Conservation (phyloP, 2,797 vertebrate genomes). For the Todus mexicanus region DNA sequence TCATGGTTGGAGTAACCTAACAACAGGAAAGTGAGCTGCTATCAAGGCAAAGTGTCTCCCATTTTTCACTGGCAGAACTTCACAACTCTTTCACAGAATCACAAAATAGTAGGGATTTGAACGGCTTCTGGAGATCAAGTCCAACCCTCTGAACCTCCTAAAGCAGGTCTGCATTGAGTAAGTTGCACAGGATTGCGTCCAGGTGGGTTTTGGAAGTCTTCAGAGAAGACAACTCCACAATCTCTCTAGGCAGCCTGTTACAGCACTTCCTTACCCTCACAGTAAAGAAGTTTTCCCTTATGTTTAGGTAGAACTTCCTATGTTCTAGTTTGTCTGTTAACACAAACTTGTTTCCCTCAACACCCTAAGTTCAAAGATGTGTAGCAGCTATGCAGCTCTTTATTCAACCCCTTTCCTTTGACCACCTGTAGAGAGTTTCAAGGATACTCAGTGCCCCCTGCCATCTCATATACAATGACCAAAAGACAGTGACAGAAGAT, state of each 20-base stretch:
- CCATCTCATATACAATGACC: not conserved
- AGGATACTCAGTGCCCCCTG: not conserved
- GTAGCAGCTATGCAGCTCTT: not conserved
- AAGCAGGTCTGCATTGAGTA: not conserved
- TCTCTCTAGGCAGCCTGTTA: not conserved
- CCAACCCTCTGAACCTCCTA: not conserved
- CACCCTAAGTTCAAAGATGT: not conserved
- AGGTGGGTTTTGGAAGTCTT: not conserved
- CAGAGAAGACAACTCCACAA: not conserved
- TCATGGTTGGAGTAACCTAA: not conserved
- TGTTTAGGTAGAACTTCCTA: not conserved
- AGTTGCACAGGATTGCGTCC: not conserved
- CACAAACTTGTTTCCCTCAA: not conserved
- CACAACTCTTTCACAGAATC: not conserved
- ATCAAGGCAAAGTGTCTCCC: not conserved
- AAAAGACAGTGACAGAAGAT: not conserved
- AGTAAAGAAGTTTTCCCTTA: not conserved
- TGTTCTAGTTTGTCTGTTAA: not conserved
- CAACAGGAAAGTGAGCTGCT: not conserved
- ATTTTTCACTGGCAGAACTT: not conserved
- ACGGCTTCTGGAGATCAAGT: not conserved
- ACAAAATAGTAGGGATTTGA: not conserved
- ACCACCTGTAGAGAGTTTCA: not conserved
- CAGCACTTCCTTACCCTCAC: not conserved
- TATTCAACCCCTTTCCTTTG: accelerated